These are phyloP conservation scores for Corvus hawaiiensis DNA, from an alignment of 2,113 vertebrate species.

Conservation along the genomic window DNA sequence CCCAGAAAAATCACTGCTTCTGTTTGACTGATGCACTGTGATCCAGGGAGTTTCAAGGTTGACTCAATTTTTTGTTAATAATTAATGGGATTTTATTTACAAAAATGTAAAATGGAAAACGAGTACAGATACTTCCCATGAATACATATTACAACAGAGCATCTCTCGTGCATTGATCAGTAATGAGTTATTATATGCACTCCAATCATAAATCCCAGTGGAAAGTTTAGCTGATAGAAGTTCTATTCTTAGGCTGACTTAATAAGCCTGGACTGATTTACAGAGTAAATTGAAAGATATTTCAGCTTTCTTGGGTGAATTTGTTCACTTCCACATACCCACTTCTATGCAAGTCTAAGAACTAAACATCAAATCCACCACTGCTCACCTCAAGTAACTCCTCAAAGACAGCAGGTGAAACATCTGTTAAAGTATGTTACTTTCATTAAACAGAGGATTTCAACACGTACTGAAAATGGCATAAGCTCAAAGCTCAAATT, in stretches of 20 bases:
- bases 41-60: not conserved
- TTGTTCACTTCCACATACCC: not conserved
- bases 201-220: constrained; percentile 33
- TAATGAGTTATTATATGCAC: constrained; percentile 45
- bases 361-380: not conserved
- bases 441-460: not conserved
- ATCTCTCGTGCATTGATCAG: constrained; percentile 23
- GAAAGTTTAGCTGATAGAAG: constrained; percentile 28
- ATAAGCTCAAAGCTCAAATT: not conserved
- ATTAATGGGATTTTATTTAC: constrained; percentile 43
- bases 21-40: not conserved
- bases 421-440: not conserved
- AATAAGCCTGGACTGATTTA: not conserved
- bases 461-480: not conserved
- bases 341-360: not conserved
- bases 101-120: constrained; percentile 9
- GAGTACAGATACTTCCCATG: not conserved
- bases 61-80: constrained; percentile 26
- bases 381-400: not conserved
- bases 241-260: constrained; percentile 19
- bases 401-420: not conserved
- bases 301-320: not conserved
- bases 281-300: not conserved
- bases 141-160: constrained; percentile 23
- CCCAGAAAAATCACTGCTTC: not conserved